Evolutionary conservation across 2,888 invertebrate species (phyloP).

Genomic region (Clepsis dumicolana): DNA sequence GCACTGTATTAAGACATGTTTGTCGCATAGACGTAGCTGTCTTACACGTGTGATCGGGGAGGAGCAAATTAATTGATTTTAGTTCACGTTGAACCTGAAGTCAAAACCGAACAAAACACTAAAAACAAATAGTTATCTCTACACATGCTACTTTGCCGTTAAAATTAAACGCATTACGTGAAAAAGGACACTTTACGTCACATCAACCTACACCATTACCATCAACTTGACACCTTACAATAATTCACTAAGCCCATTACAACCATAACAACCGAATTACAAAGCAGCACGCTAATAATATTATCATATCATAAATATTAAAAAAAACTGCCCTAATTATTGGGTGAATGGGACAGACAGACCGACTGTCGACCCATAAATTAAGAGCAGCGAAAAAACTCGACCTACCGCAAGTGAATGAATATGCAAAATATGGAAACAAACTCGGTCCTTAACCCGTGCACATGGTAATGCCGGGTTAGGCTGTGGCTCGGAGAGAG

Average conservation of each 20-base stretch:
- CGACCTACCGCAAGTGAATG: slow-evolving; percentile 67
- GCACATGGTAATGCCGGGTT: slow-evolving; percentile 42
- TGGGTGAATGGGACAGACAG: slow-evolving; percentile 26
- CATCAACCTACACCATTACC: not conserved
- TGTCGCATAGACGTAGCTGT: too few relatives aligned
- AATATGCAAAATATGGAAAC: slow-evolving; percentile 67
- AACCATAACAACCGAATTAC: slow-evolving; percentile 5
- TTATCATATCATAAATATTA: slow-evolving; percentile 39
- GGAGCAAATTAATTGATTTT: too few relatives aligned
- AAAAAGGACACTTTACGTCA: not conserved
- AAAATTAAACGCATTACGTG: not conserved
- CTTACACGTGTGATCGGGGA: too few relatives aligned
- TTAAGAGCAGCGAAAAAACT: slow-evolving; percentile 56
- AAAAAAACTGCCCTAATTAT: slow-evolving; percentile 35
- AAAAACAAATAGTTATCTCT: too few relatives aligned
- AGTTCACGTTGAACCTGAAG: too few relatives aligned
- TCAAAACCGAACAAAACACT: too few relatives aligned
- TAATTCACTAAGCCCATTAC: slow-evolving; percentile 17
- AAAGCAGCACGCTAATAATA: slow-evolving; percentile 24
- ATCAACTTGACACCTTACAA: slow-evolving; percentile 10
- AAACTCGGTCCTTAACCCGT: slow-evolving; percentile 51
- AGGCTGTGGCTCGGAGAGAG: slow-evolving; percentile 18
- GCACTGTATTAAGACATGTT: too few relatives aligned
- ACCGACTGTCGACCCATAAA: slow-evolving; percentile 47
- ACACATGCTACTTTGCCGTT: not conserved